Evolutionary conservation across 2,113 vertebrate species (phyloP).

Genomic region (rabbit (Oryctolagus cuniculus)): DNA sequence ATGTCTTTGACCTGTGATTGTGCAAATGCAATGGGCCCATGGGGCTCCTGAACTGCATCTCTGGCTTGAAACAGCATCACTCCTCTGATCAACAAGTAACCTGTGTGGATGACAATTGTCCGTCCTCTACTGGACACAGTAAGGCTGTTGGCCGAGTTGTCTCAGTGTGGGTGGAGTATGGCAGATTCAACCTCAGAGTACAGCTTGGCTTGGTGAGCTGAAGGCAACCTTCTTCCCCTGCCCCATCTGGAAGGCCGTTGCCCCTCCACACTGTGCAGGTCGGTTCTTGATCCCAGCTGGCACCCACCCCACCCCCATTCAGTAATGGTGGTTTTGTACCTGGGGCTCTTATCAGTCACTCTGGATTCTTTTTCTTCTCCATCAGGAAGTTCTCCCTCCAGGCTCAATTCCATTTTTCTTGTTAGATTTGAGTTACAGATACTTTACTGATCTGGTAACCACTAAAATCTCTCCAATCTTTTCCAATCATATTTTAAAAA

Average conservation of each 20-base stretch:
- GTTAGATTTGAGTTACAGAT: not conserved
- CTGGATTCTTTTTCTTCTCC: not conserved
- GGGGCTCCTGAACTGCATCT: too few relatives aligned
- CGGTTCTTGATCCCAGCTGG: not conserved
- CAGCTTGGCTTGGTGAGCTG: not conserved
- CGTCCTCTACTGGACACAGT: not conserved
- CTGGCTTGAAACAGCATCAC: not conserved
- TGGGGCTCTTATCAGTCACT: too few relatives aligned
- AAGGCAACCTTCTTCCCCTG: not conserved
- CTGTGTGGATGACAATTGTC: too few relatives aligned
- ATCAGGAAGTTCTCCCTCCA: not conserved
- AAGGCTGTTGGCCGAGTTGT: not conserved
- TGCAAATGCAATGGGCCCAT: not conserved
- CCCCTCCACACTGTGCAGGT: not conserved
- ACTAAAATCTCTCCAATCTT: not conserved
- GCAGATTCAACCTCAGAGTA: not conserved
- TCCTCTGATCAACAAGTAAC: not conserved
- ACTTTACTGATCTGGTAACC: not conserved
- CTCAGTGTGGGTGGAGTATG: not conserved
- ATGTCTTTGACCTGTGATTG: not conserved
- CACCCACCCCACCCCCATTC: not conserved
- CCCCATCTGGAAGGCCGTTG: not conserved
- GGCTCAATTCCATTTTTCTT: not conserved
- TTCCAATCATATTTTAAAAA: not conserved
- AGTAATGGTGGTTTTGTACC: not conserved